phyloP scores from a whole-genome alignment of 64 coral and sea anemone species.

The Porites australiensis region DNA sequence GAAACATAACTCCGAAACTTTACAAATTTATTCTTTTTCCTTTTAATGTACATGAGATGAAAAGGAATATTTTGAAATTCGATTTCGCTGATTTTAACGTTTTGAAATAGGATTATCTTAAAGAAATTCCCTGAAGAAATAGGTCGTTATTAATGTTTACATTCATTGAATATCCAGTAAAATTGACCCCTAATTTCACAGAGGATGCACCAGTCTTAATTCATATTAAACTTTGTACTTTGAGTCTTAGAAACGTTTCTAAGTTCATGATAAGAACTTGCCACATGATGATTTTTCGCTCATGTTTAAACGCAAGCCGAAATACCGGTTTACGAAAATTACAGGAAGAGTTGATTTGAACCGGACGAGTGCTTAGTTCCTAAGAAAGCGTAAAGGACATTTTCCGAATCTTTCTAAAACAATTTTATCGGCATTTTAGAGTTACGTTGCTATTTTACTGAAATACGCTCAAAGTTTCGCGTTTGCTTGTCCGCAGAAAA shows the following conservation, averaged over 20 bases:
- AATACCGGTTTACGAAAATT: slow-evolving; percentile 19
- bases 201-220: not conserved
- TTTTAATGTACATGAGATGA: not conserved
- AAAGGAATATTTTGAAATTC: not conserved
- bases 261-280: not conserved
- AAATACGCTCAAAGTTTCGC: no score
- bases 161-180: not conserved
- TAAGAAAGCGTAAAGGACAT: not conserved
- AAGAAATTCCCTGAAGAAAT: not conserved
- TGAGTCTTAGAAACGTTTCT: not conserved
- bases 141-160: not conserved
- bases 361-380: not conserved
- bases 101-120: not conserved
- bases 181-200: not conserved
- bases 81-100: not conserved
- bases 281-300: not conserved
- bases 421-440: not conserved
- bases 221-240: not conserved
- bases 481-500: not conserved
- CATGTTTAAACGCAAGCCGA: not conserved
- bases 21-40: not conserved
- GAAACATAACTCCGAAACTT: not conserved
- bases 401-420: not conserved
- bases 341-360: not conserved
- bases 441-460: no score